Base-by-base conservation (phyloP, 1,140 invertebrate genomes). In the Apocrypta bakeri region DNA sequence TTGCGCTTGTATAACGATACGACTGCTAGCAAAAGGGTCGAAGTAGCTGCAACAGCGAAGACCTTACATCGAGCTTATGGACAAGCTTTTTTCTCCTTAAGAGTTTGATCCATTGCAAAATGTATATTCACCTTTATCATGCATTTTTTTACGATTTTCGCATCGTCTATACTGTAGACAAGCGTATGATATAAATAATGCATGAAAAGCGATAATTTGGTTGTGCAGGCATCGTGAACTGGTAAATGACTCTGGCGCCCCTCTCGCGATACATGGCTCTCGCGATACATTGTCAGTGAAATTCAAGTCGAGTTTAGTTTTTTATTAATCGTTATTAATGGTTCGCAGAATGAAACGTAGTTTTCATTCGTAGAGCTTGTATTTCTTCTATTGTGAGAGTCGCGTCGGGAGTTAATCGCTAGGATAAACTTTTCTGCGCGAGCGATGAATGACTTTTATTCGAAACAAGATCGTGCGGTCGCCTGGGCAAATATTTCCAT, bases 111-210 rank as follows among this genome's bases (percentile, higher is more conserved):
- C n/a, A n/a, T n/a, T n/a, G n/a, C n/a, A n/a, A n/a, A n/a, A n/a
- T n/a, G n/a, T n/a, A n/a, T n/a, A n/a, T n/a, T n/a, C n/a, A n/a
- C n/a, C n/a, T n/a, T n/a, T n/a, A n/a, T n/a, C n/a, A n/a, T n/a
- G n/a, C n/a, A n/a, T n/a, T n/a, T n/a, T n/a, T n/a, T n/a, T n/a
- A n/a, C n/a, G n/a, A n/a, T n/a, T n/a, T n/a, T n/a, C n/a, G n/a
- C n/a, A n/a, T n/a, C n/a, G n/a, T n/a, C n/a, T n/a, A n/a, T n/a
- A n/a, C n/a, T n/a, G n/a, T n/a, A n/a, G 33, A 37, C 9, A 2
- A 25, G 24, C 63, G 25, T 25, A 17, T 29, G 63, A 66, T 66
- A n/a, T n/a, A 66, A 66, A 66, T 66, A 66, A 66, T 66, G 63
- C 63, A 66, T 66, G 63, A 1, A 24, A 24, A 25, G 24, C 24